Percentiles rank a stretch among this genome's conserved stretches.
Evolutionary conservation across 2,797 vertebrate genomes (phyloP).

Genomic region (Neomorphus geoffroyi): DNA sequence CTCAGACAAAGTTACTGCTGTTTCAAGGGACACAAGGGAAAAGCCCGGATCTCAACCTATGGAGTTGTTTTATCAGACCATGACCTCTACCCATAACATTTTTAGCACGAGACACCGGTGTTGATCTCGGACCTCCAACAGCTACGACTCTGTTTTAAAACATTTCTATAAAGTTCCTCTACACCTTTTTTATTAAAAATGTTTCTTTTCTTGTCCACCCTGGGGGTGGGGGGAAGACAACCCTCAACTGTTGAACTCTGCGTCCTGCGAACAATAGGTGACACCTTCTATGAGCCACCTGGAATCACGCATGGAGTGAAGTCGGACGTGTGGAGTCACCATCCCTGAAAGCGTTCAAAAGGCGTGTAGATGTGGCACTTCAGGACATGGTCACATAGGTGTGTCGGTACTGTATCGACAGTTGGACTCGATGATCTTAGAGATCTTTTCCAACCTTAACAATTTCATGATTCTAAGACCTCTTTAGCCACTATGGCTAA

Average conservation of each 20-base stretch:
- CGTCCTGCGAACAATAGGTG: too few relatives aligned
- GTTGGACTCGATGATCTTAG: too few relatives aligned
- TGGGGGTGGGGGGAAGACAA: slow-evolving; percentile 39
- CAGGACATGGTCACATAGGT: too few relatives aligned
- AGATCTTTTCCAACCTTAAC: too few relatives aligned
- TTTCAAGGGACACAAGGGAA: neutral
- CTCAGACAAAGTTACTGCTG: neutral
- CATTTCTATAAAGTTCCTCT: neutral
- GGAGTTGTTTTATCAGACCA: neutral
- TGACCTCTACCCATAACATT: neutral
- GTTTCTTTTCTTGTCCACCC: slow-evolving; percentile 45
- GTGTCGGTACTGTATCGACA: too few relatives aligned
- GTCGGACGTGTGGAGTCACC: too few relatives aligned
- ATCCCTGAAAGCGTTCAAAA: too few relatives aligned
- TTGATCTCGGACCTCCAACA: rapidly evolving
- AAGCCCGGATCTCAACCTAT: neutral
- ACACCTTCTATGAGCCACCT: too few relatives aligned
- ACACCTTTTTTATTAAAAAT: slow-evolving; percentile 58
- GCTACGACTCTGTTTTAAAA: neutral
- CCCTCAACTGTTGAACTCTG: too few relatives aligned
- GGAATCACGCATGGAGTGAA: too few relatives aligned
- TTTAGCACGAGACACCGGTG: rapidly evolving
- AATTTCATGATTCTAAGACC: neutral
- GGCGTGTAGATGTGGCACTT: too few relatives aligned
- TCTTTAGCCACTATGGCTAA: neutral